Evolutionary conservation across 2,797 vertebrate genomes (phyloP).

Genomic region (Tiaroga cobitis): DNA sequence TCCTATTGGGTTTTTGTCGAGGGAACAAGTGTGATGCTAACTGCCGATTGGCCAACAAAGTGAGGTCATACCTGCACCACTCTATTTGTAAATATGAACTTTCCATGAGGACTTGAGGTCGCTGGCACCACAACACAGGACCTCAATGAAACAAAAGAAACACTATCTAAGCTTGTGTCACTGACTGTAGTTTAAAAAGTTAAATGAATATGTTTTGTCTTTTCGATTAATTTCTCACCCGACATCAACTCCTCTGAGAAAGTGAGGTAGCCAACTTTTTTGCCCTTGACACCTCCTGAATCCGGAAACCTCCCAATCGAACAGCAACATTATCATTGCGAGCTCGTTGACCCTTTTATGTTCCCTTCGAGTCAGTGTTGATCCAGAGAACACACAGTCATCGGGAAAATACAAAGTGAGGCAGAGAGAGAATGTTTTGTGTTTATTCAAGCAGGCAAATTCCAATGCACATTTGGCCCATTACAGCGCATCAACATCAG

Average conservation of each 20-base stretch:
- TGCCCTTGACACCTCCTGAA: background rate
- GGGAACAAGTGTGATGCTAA: too few species aligned
- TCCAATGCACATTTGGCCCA: slow-evolving; percentile 93
- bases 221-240: background rate
- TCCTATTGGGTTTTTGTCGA: too few species aligned
- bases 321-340: slow-evolving; percentile 14
- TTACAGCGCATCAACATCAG: slow-evolving; percentile 95
- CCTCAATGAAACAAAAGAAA: background rate
- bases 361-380: slow-evolving; percentile 79
- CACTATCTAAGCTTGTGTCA: background rate
- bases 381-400: slow-evolving; percentile 85
- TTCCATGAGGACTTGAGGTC: too few species aligned
- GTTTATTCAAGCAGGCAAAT: slow-evolving; percentile 93
- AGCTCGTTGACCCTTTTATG: slow-evolving; percentile 61
- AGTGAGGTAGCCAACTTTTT: background rate
- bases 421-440: slow-evolving; percentile 93
- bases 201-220: background rate
- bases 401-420: slow-evolving; percentile 87
- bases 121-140: background rate
- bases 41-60: too few species aligned
- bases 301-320: background rate
- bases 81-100: too few species aligned
- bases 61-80: too few species aligned
- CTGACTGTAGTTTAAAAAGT: background rate
- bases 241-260: background rate